Conservation (phyloP, 2,888 invertebrate species). For the Pherbina coryleti region DNA sequence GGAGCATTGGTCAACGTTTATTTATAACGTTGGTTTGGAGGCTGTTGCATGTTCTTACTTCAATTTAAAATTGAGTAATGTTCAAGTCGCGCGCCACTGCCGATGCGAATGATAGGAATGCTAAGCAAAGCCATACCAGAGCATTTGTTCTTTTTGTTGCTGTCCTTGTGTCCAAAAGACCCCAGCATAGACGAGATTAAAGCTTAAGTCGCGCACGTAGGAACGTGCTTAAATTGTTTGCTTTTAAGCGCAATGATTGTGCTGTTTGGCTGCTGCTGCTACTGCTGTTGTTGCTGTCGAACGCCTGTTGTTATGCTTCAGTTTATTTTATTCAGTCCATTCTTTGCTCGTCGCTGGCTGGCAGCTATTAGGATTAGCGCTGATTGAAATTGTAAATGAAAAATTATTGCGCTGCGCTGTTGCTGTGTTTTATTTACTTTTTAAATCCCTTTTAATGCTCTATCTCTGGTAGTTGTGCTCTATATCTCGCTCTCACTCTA, state of each 20-base stretch:
- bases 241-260: constrained; percentile 39
- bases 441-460: constrained; percentile 41
- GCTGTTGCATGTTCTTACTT: not conserved
- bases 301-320: constrained; percentile 45
- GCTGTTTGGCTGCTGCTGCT: constrained; percentile 12
- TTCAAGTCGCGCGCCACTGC: not conserved
- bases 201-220: constrained; percentile 48
- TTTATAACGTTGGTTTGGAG: not conserved
- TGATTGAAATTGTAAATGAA: constrained; percentile 69
- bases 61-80: constrained; percentile 13
- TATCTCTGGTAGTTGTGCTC: constrained; percentile 30
- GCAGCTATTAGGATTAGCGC: constrained; percentile 61
- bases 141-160: not conserved
- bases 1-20: too few relatives aligned
- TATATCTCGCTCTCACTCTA: constrained; percentile 40
- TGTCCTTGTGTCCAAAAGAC: not conserved
- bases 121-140: not conserved
- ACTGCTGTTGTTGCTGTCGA: not conserved
- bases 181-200: constrained; percentile 16
- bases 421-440: constrained; percentile 29
- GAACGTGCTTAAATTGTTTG: constrained; percentile 49
- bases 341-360: not conserved
- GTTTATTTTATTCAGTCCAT: constrained; percentile 22
- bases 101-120: constrained; percentile 36
- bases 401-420: constrained; percentile 57